Base-by-base conservation (phyloP, 2,113 vertebrate genomes). In the Coregonus clupeaformis region DNA sequence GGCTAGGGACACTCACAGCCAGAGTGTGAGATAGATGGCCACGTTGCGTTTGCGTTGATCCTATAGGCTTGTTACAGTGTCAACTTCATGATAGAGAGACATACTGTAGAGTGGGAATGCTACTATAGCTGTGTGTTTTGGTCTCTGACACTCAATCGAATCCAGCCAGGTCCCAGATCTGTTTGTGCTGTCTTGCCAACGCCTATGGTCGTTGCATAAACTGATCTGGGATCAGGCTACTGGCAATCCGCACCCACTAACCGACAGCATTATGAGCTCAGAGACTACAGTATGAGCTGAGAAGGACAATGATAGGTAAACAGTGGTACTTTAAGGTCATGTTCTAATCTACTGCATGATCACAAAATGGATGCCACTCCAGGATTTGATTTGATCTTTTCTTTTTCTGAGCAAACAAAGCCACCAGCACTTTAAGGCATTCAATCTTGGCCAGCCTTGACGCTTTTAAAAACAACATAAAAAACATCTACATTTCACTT, bases 401-500 rank as follows among this genome's bases (percentile, higher is more conserved):
- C 55, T 62, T 67, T 52, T 78, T 11, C 62, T 76, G 73, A 81
- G 79, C 73, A 64, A 77, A 83, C 74, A 86, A 83, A 84, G 79
- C 82, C 71, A 86, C 77, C 60, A 84, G 79, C 85, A 81, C 84
- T 80, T 76, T 75, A 75, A 83, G 79, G 84, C 80, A 78, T 87
- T 88, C 81, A 84, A 80, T 84, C 75, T 73, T 57, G 84, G 49
- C 85, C 84, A 90, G 86, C 87, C 88, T 83, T 84, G 83, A 89
- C 76, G 80, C 80, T 66, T 75, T 81, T 30, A 32, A 70, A 71
- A 79, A 76, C 36, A 42, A 63, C 24, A 77, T 68, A 76, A 72
- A 73, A 81, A 82, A 85, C 42, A 77, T 86, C 85, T 89, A 92
- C 88, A 90, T 88, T 91, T 92, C 89, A 92, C 85, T 91, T 93